Base-by-base conservation (phyloP, 2,113 vertebrate species). In the Glaucomys volans region DNA sequence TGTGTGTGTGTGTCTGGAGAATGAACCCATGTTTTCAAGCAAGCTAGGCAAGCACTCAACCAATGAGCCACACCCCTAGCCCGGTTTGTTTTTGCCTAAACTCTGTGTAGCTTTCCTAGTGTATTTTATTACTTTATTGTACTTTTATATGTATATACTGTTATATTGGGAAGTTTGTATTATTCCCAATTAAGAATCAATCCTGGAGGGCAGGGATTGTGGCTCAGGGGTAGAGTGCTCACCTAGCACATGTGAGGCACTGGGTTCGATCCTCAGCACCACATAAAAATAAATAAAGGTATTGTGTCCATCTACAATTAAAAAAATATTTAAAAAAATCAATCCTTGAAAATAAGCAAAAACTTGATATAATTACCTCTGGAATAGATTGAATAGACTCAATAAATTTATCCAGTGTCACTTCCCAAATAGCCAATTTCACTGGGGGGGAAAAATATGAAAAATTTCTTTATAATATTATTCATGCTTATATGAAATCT, bases 381-480 rank as follows among this genome's bases (percentile, higher is more conserved):
- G 99, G 99, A 98, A 99, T 99, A 42, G 99, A 99, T 89, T 99
- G 99, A 98, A 99, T 99, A 47, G 99, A 99, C 84, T 99, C 99
- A 84, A 99, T 99, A 98, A 99, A 99, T 95, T 98, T 99, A 98
- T 99, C 99, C 97, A 99, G 93, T n/a, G 99, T 98, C 2, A 99
- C 98, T 97, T 99, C 99, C 99, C 99, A 99, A 98, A 99, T 99
- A 35, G 99, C 99, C 98, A 99, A 98, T 97, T 99, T 99, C 90
- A 99, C 99, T 99, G 98, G 98, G 98, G 97, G 96, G 71, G 97
- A 74, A 98, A 44, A 90, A 96, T 16, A 47, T 0, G 20, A 37
- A 69, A 75, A 5, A 74, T 47, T 77, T 91, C n/a, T 76, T 66
- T 86, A 87, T 47, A 22, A 79, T 42, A 50, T 89, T 10, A 30